phyloP scores from a whole-genome alignment of 2,888 invertebrate species.

The Caenorhabditis panamensis region DNA sequence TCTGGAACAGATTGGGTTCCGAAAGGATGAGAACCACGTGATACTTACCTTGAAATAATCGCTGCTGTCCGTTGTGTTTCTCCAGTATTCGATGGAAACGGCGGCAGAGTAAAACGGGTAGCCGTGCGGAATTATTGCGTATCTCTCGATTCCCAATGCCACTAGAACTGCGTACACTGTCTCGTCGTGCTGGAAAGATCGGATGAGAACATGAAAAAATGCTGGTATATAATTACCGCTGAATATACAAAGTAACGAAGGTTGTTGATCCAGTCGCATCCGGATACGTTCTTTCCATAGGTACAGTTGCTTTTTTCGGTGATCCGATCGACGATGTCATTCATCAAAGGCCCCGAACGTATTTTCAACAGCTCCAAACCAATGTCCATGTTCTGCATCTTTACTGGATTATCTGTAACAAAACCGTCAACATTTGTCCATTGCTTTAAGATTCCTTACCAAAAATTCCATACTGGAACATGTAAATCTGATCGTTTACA shows the following conservation, averaged over 20 bases:
- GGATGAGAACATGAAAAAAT: not conserved
- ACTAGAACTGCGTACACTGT: conserved; percentile 70
- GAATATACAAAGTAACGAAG: conserved; percentile 69
- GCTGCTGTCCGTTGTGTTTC: conserved; percentile 50
- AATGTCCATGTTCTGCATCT: conserved; percentile 63
- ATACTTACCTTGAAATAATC: conserved; percentile 62
- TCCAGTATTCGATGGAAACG: conserved; percentile 66
- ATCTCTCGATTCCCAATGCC: conserved; percentile 61
- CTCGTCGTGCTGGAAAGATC: conserved; percentile 63
- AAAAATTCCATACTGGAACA: conserved; percentile 68
- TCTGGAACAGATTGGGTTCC: conserved; percentile 41
- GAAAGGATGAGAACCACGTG: not conserved
- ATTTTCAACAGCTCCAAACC: conserved; percentile 64
- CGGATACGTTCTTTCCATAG: conserved; percentile 12
- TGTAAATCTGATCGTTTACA: conserved; percentile 65
- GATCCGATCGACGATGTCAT: conserved; percentile 64
- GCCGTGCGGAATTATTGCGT: conserved; percentile 61
- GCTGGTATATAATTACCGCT: conserved; percentile 65
- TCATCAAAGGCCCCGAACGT: conserved; percentile 59
- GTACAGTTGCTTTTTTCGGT: conserved; percentile 57
- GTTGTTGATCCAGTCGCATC: conserved; percentile 61
- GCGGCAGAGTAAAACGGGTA: conserved; percentile 71
- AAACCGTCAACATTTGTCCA: not conserved
- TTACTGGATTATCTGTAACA: conserved; percentile 50
- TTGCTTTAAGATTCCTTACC: conserved; percentile 29